phyloP scores from a whole-genome alignment of 1,140 invertebrate species.

The Trachelipus rathkii region DNA sequence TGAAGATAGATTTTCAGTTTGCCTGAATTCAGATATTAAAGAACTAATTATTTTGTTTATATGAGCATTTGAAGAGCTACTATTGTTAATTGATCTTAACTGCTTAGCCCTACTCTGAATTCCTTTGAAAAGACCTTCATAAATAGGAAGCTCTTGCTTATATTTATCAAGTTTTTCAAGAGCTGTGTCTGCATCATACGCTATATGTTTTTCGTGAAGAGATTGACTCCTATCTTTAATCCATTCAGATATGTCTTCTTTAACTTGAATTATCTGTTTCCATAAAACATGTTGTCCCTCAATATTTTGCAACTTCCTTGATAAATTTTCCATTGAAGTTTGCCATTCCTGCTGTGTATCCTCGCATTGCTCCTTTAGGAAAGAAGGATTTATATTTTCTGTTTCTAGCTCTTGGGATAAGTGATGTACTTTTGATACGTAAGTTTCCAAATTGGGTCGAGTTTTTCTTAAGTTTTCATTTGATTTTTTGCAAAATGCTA shows the following conservation, averaged over 20 bases:
- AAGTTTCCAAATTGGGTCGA: slow-evolving; percentile 66
- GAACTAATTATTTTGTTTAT: slow-evolving; percentile 64
- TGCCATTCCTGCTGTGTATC: slow-evolving; percentile 64
- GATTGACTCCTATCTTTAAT: slow-evolving; percentile 70
- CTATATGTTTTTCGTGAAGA: slow-evolving; percentile 67
- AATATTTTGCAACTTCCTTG: slow-evolving; percentile 67
- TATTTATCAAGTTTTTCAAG: slow-evolving; percentile 73
- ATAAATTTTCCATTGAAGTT: slow-evolving; percentile 63
- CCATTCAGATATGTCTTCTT: slow-evolving; percentile 78
- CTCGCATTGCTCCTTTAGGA: slow-evolving; percentile 51
- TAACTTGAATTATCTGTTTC: slow-evolving; percentile 83
- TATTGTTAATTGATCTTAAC: slow-evolving; percentile 71
- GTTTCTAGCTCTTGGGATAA: slow-evolving; percentile 59
- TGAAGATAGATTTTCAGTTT: slow-evolving; percentile 66
- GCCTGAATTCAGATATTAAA: slow-evolving; percentile 71
- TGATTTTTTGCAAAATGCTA: slow-evolving; percentile 70
- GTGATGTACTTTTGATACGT: slow-evolving; percentile 45
- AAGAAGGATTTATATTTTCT: slow-evolving; percentile 62
- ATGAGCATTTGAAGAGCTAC: slow-evolving; percentile 60
- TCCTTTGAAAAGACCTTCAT: slow-evolving; percentile 68
- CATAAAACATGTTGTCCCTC: slow-evolving; percentile 85
- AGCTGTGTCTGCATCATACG: slow-evolving; percentile 72
- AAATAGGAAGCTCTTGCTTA: slow-evolving; percentile 74
- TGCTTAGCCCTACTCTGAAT: slow-evolving; percentile 75
- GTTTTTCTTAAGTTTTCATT: slow-evolving; percentile 68